Conservation (phyloP, 1,140 invertebrate genomes). For the Aphis craccivora region DNA sequence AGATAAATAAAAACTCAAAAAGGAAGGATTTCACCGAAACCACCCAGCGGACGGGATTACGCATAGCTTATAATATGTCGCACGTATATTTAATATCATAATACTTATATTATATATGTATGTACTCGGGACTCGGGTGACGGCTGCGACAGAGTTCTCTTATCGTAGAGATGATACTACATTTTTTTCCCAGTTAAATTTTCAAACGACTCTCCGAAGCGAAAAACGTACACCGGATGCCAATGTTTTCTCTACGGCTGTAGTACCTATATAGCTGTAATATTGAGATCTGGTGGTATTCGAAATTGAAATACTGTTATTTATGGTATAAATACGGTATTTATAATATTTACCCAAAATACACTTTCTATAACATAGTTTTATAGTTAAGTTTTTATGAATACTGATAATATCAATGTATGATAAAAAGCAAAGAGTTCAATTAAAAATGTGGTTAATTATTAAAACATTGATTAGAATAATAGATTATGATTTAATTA, state of each 20-base stretch:
- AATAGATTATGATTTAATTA: not conserved
- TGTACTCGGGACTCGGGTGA: not conserved
- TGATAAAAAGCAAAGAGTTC: not conserved
- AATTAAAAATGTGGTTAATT: not conserved
- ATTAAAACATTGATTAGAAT: not conserved
- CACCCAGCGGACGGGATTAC: not conserved
- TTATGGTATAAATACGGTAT: not conserved
- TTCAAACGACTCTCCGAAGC: not conserved
- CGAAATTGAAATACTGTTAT: not conserved
- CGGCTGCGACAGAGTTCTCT: slow-evolving; percentile 2
- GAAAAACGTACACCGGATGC: not conserved
- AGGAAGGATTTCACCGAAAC: not conserved
- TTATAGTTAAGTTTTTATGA: not conserved
- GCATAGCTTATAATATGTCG: not conserved
- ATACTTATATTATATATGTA: not conserved
- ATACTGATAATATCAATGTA: not conserved
- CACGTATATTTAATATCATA: slow-evolving; percentile 1
- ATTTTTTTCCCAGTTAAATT: slow-evolving; percentile 6
- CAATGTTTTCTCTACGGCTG: not conserved
- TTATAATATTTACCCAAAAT: not conserved
- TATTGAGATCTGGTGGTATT: not conserved
- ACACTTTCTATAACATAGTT: not conserved
- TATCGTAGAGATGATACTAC: not conserved
- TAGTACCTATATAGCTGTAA: not conserved
- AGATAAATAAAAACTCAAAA: not conserved